These are phyloP conservation scores for Megaceryle alcyon DNA, from an alignment of 2,797 vertebrate genomes.

Conservation along the genomic window DNA sequence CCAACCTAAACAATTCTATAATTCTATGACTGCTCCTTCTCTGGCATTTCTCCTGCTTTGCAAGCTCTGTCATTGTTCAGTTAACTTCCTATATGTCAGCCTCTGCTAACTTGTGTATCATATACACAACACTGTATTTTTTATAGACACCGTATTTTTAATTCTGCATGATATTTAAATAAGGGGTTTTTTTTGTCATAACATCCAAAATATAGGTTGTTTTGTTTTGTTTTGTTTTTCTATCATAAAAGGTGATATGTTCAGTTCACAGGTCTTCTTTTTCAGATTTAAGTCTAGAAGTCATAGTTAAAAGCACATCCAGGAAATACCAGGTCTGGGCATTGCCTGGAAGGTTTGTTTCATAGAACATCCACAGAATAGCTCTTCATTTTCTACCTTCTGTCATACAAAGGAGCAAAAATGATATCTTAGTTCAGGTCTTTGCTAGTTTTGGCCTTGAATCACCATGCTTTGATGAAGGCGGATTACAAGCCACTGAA, in stretches of 20 bases:
- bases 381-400: neutral
- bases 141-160: neutral
- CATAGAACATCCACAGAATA: neutral
- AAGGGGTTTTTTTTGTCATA: neutral
- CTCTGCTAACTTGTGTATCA: neutral
- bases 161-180: neutral
- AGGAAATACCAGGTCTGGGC: neutral
- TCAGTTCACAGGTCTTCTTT: neutral
- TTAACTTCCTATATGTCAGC: neutral
- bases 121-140: neutral
- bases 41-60: neutral
- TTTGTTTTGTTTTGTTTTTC: no score
- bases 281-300: neutral
- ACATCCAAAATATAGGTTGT: neutral
- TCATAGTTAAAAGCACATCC: neutral
- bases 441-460: neutral
- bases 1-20: no score
- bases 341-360: neutral
- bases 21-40: neutral
- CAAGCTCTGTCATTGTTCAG: neutral
- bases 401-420: neutral
- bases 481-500: neutral
- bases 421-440: neutral
- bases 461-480: neutral
- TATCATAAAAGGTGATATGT: neutral